phyloP scores from a whole-genome alignment of 2,113 vertebrate genomes.

The Antennarius striatus region DNA sequence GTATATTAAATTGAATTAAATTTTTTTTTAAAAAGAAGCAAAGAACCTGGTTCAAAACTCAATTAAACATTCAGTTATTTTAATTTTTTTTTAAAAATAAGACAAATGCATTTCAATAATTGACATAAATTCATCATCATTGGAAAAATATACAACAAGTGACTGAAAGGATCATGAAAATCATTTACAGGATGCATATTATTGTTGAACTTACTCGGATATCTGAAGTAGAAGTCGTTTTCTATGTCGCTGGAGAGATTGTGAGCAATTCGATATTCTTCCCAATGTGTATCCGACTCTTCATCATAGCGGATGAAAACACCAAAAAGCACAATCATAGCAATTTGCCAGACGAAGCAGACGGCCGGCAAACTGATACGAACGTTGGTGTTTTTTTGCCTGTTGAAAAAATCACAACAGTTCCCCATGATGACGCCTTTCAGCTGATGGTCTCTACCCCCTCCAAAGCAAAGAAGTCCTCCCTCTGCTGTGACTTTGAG shows the following conservation, averaged over 20 bases:
- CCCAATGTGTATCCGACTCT: conserved; percentile 82
- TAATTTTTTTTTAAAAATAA: too few species aligned
- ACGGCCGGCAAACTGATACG: conserved; percentile 84
- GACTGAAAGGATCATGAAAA: too few species aligned
- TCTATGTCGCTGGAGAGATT: conserved; percentile 87
- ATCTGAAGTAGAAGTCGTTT: conserved; percentile 97
- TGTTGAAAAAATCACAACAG: conserved; percentile 44
- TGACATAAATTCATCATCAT: too few species aligned
- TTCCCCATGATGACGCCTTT: conserved; percentile 67
- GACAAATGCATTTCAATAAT: too few species aligned
- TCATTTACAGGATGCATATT: too few species aligned
- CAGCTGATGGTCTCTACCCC: conserved; percentile 16
- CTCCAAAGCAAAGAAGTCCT: not conserved
- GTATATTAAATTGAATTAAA: too few species aligned
- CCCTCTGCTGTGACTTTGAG: conserved; percentile 11
- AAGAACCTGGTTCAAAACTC: too few species aligned
- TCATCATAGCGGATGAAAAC: conserved; percentile 87
- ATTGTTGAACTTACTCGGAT: conserved; percentile 89
- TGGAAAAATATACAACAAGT: too few species aligned
- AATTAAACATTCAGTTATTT: too few species aligned
- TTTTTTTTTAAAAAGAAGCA: too few species aligned
- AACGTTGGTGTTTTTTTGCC: conserved; percentile 83
- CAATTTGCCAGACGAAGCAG: conserved; percentile 88
- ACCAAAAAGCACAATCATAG: conserved; percentile 91
- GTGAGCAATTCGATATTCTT: conserved; percentile 1